phyloP scores from a whole-genome alignment of 1,140 invertebrate species.

The Drosophila athabasca region DNA sequence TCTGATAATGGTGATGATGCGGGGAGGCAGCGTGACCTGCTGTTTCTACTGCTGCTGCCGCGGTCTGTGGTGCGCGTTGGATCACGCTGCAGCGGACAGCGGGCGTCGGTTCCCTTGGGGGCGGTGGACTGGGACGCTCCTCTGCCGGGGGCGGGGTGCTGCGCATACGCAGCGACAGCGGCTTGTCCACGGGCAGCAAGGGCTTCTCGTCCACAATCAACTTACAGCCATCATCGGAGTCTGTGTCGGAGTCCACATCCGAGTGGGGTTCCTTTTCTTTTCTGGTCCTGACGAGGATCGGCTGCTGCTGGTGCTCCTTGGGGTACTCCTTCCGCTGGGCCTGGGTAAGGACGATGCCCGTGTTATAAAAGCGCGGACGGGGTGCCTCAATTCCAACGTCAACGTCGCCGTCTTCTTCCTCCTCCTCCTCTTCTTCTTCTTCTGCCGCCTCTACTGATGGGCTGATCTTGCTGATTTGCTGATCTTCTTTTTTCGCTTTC shows the following conservation, averaged over 20 bases:
- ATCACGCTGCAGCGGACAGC: slow-evolving; percentile 89
- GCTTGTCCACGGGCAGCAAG: slow-evolving; percentile 84
- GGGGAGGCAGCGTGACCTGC: slow-evolving; percentile 20
- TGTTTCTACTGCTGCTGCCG: slow-evolving; percentile 12
- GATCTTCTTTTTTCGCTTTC: too few species aligned
- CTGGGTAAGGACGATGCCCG: slow-evolving; percentile 87
- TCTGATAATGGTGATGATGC: slow-evolving; percentile 84
- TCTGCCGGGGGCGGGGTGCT: slow-evolving; percentile 84
- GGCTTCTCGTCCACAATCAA: slow-evolving; percentile 84
- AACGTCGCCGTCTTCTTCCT: slow-evolving; percentile 46
- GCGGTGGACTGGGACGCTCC: slow-evolving; percentile 84
- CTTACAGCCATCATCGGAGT: slow-evolving; percentile 78
- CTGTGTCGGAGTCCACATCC: slow-evolving; percentile 30
- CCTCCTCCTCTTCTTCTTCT: slow-evolving; percentile 13
- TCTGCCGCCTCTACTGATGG: not conserved
- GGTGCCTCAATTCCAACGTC: slow-evolving; percentile 61
- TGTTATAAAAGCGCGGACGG: slow-evolving; percentile 88
- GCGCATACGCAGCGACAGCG: slow-evolving; percentile 71
- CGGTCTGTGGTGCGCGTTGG: slow-evolving; percentile 88
- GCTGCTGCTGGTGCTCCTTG: slow-evolving; percentile 15
- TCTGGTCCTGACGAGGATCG: slow-evolving; percentile 22
- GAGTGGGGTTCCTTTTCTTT: slow-evolving; percentile 6
- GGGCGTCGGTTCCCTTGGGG: slow-evolving; percentile 80
- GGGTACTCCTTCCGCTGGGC: slow-evolving; percentile 92
- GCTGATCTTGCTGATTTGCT: too few species aligned